Conservation (phyloP, 2,888 invertebrate species). For the Prenolepis imparis region DNA sequence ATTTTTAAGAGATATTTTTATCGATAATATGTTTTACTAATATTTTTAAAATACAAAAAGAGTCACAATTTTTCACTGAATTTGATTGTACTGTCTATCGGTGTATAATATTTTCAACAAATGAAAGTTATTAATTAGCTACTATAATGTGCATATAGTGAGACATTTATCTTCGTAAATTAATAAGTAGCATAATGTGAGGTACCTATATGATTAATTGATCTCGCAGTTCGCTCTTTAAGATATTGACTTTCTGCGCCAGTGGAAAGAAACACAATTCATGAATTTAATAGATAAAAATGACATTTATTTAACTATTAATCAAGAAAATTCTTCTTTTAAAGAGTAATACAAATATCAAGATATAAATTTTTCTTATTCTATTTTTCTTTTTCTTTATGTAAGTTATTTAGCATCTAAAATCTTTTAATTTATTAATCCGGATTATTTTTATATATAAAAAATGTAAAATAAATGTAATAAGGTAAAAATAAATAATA, state of each 20-base stretch:
- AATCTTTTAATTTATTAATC: neutral
- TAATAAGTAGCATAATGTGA: conserved; percentile 25
- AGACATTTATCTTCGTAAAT: conserved; percentile 20
- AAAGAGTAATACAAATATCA: neutral
- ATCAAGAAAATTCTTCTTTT: neutral
- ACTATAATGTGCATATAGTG: neutral
- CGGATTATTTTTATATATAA: neutral
- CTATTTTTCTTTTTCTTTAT: neutral
- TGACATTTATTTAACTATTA: conserved; percentile 13
- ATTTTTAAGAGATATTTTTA: neutral
- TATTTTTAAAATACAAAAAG: neutral
- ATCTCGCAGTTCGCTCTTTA: neutral
- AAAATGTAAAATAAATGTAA: neutral
- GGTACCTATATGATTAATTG: conserved; percentile 19
- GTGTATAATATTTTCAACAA: neutral
- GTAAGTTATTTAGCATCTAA: neutral
- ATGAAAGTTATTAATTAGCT: neutral
- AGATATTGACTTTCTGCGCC: neutral
- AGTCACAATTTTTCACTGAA: neutral
- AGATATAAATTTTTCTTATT: neutral
- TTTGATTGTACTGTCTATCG: neutral
- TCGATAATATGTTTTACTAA: neutral
- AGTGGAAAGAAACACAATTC: neutral
- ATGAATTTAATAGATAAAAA: neutral
- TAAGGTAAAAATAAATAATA: neutral